Conservation (phyloP, 2,888 invertebrate genomes). For the Athalia rosae region DNA sequence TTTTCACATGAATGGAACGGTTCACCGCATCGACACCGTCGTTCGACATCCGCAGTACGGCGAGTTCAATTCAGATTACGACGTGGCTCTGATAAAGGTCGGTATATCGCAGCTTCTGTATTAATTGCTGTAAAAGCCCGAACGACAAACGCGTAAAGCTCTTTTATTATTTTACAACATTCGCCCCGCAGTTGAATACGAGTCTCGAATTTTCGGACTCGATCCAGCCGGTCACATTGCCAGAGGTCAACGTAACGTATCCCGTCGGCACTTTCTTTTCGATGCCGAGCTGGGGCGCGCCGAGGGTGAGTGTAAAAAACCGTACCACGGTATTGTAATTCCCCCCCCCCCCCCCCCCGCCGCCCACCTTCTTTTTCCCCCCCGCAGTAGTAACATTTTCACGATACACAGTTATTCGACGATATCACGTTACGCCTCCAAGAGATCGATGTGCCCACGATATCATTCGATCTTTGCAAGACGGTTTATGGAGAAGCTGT, state of each 20-base stretch:
- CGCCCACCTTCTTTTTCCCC: too few species aligned
- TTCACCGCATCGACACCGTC: conserved; percentile 55
- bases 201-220: conserved; percentile 52
- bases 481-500: conserved; percentile 50
- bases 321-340: background rate
- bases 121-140: too few species aligned
- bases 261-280: conserved; percentile 49
- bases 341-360: too few species aligned
- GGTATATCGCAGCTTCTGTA: background rate
- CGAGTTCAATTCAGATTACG: conserved; percentile 57
- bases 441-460: conserved; percentile 51
- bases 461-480: conserved; percentile 54
- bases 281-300: conserved; percentile 62
- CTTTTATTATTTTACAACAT: background rate
- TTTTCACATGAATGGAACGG: conserved; percentile 57
- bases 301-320: conserved; percentile 47
- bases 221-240: conserved; percentile 57
- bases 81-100: conserved; percentile 61
- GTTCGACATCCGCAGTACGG: conserved; percentile 59
- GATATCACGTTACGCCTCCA: conserved; percentile 18
- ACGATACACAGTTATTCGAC: background rate
- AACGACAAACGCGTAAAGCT: background rate
- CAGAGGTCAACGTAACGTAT: conserved; percentile 45
- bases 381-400: background rate
- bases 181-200: conserved; percentile 52